Percentiles rank a stretch among this genome's conserved stretches.
phyloP scores from a whole-genome alignment of 2,113 vertebrate species.

The Macroglossus sobrinus region DNA sequence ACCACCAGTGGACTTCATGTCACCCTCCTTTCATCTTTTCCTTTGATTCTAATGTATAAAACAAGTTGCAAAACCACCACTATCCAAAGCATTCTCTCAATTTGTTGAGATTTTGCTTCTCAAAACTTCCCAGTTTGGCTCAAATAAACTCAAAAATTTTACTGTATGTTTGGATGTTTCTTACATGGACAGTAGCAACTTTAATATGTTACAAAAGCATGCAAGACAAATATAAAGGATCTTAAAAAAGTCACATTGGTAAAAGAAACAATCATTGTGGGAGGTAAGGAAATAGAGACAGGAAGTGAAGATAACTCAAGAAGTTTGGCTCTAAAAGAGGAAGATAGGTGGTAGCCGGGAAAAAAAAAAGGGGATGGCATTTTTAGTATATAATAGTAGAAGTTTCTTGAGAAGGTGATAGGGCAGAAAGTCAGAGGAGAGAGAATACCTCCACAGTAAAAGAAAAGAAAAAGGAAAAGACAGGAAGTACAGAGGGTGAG shows the following conservation, averaged over 20 bases:
- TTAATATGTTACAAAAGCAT: background rate
- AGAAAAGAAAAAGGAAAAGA: background rate
- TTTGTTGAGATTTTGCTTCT: no score
- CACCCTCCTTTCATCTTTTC: no score
- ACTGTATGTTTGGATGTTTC: no score
- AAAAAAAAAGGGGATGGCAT: background rate
- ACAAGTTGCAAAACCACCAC: no score
- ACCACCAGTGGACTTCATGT: no score
- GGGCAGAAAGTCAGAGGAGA: background rate
- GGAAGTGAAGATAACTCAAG: background rate
- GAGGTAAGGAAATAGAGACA: background rate
- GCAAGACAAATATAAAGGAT: background rate
- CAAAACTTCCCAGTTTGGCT: no score
- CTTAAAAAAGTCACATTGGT: background rate
- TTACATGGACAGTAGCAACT: background rate
- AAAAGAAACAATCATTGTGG: background rate
- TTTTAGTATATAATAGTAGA: background rate
- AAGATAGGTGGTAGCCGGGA: background rate
- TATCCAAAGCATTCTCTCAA: no score
- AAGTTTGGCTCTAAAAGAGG: background rate
- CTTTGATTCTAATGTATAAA: no score
- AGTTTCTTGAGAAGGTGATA: background rate
- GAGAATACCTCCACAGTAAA: background rate
- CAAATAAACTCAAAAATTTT: no score
- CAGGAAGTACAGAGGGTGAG: fast-evolving